phyloP scores from a whole-genome alignment of 92 coral and sea anemone genomes.

The Porites evermanni region DNA sequence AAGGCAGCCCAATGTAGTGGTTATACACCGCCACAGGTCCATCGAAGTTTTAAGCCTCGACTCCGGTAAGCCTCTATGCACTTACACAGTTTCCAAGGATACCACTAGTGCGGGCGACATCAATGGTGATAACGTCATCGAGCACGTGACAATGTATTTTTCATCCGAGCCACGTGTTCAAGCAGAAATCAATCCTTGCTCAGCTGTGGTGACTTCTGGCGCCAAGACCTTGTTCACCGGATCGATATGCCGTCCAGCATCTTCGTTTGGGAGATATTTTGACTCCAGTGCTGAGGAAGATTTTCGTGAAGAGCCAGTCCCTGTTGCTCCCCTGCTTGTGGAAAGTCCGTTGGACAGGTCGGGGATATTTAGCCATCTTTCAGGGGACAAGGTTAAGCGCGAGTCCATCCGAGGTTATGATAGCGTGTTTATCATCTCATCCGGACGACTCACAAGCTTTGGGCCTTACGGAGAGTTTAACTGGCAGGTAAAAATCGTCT shows the following conservation, averaged over 20 bases:
- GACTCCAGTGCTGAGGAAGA: conserved; percentile 47
- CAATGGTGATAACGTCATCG: conserved; percentile 82
- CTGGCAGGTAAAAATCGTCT: conserved; percentile 83
- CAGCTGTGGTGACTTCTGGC: conserved; percentile 75
- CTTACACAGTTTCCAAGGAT: conserved; percentile 63
- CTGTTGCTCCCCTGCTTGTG: conserved; percentile 86
- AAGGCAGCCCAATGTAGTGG: conserved; percentile 70
- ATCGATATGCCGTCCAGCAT: conserved; percentile 52
- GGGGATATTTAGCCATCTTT: conserved; percentile 88
- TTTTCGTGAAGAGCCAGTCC: conserved; percentile 64
- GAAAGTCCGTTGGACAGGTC: conserved; percentile 79
- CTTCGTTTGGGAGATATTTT: conserved; percentile 58
- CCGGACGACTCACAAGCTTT: conserved; percentile 86
- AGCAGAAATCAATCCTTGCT: conserved; percentile 68
- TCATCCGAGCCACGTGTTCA: conserved; percentile 62
- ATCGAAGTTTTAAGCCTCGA: conserved; percentile 82
- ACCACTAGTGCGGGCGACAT: conserved; percentile 78
- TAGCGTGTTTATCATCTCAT: conserved; percentile 72
- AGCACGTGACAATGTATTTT: conserved; percentile 75
- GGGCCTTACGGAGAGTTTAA: conserved; percentile 93
- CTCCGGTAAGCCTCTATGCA: conserved; percentile 86
- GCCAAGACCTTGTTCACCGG: conserved; percentile 69
- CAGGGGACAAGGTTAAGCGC: conserved; percentile 79
- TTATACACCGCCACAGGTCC: conserved; percentile 73
- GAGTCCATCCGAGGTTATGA: conserved; percentile 75